Evolutionary conservation across 1,140 invertebrate species (phyloP), one percentile per base, ranked within the genome.

Genomic region (Drosophila asahinai): DNA sequence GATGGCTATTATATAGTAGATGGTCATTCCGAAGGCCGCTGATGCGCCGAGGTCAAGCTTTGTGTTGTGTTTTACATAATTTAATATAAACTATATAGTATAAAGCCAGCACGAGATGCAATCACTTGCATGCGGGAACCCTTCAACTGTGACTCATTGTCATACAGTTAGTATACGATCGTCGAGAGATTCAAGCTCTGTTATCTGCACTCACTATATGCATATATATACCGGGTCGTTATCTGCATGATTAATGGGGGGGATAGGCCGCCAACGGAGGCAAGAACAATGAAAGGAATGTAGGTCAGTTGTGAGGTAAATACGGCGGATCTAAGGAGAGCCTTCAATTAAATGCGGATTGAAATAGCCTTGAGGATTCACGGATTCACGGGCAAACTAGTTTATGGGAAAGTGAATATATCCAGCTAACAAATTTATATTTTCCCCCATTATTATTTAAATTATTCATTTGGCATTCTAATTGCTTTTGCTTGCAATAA

Each of bases 201-300:
- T 55, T 55, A 55, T 55, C 52, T 55, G 0, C 17, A 15, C 51
- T 3, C 3, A 33, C 52, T 65, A 45, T 65, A 47, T 19, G 27
- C 27, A 9, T 36, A 17, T 27, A 17, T 25, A 17, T 1, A 27
- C 12, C 5, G 52, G 19, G 14, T 38, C 40, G 40, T 43, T 62
- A 65, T 62, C 63, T 62, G 27, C n/a, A 12, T 65, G 63, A 65
- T 65, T 65, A 65, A 63, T 45, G 63, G 57, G 38, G 48, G 55
- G 38, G 51, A 42, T 59, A 22, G 49, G 51, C 61, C 33, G 36
- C 12, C 52, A 19, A 9, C 9, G 33, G 33, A 11, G 61, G 19
- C 61, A 57, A 30, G 61, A 63, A 57, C 48, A 19, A 45, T 59
- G 38, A 11, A 7, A 17, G 22, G 36, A 62, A 65, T 63, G 63